Conservation (phyloP, 2,888 invertebrate species). For the Athrips mouffetella region DNA sequence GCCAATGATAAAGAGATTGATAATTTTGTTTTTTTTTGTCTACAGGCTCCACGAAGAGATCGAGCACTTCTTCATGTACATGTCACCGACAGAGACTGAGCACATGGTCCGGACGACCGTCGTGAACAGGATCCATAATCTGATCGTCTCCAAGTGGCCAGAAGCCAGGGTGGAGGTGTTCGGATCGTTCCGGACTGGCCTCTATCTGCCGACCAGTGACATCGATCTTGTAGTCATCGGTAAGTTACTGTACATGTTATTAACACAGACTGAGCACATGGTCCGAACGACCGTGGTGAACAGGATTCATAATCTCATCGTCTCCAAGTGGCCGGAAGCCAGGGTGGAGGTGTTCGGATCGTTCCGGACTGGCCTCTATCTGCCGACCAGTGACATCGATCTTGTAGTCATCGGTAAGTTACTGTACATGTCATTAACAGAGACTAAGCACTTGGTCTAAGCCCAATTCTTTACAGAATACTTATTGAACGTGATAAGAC, state of each 20-base stretch:
- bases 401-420: constrained; percentile 79
- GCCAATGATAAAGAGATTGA: no score
- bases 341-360: constrained; percentile 98
- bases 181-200: constrained; percentile 97
- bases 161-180: constrained; percentile 97
- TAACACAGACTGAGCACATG: constrained; percentile 93
- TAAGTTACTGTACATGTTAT: constrained; percentile 89
- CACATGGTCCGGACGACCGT: constrained; percentile 93
- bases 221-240: constrained; percentile 82
- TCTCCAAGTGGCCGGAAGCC: constrained; percentile 81
- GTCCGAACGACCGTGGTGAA: constrained; percentile 93
- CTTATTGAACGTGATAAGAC: no score
- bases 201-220: constrained; percentile 97
- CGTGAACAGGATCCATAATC: constrained; percentile 91
- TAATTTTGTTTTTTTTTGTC: background rate
- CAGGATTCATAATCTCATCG: constrained; percentile 92
- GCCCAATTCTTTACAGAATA: no score
- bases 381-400: constrained; percentile 94
- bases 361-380: constrained; percentile 96
- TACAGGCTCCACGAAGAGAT: constrained; percentile 96
- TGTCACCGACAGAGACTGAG: constrained; percentile 95
- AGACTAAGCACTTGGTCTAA: constrained; percentile 93
- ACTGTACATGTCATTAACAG: constrained; percentile 94
- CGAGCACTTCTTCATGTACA: constrained; percentile 96
- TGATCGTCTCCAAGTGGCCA: constrained; percentile 94